phyloP scores from a whole-genome alignment of 2,113 vertebrate genomes.

The Varanus komodoensis region DNA sequence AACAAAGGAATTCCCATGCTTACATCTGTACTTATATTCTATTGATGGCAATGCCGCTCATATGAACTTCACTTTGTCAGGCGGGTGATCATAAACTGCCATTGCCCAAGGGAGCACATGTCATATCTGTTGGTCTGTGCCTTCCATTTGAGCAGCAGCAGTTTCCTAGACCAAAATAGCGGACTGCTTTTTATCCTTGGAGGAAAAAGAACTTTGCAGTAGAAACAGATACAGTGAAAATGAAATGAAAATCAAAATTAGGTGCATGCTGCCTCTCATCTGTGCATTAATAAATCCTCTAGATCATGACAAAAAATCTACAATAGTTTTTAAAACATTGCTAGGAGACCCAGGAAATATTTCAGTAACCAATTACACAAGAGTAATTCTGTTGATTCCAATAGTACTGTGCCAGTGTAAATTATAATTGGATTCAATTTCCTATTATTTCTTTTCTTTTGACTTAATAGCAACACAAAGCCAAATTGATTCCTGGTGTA shows the following conservation, averaged over 20 bases:
- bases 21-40: not conserved
- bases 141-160: not conserved
- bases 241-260: not conserved
- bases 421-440: conserved; percentile 2
- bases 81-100: conserved; percentile 13
- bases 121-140: conserved; percentile 1
- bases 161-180: not conserved
- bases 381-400: conserved; percentile 8
- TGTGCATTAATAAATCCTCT: not conserved
- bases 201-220: not conserved
- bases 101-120: not conserved
- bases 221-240: not conserved
- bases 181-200: not conserved
- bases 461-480: not conserved
- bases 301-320: not conserved
- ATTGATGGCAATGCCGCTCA: not conserved
- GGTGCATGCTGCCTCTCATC: not conserved
- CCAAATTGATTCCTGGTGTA: conserved; percentile 8
- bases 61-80: not conserved
- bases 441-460: conserved; percentile 27
- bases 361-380: not conserved
- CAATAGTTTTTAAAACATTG: not conserved
- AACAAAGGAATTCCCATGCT: not conserved
- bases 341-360: not conserved
- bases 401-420: not conserved